These are phyloP conservation scores for Eucidaris tribuloides DNA, from an alignment of 35 echinoderm and acorn worm species.

Conservation along the genomic window DNA sequence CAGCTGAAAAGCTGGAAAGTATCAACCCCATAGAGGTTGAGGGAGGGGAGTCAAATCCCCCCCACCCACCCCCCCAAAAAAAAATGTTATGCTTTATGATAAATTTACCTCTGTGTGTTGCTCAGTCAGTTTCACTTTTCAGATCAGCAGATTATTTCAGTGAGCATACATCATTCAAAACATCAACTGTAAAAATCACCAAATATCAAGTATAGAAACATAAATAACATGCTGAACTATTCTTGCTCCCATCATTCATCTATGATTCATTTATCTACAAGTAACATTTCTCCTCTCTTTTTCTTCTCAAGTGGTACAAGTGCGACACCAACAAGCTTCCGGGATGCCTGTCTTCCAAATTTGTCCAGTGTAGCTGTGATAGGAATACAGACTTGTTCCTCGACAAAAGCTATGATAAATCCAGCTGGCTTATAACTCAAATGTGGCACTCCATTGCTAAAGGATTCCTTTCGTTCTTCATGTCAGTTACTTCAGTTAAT, in stretches of 20 bases:
- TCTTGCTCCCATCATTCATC: not conserved
- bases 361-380: constrained; percentile 63
- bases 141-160: not conserved
- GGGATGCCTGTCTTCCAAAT: constrained; percentile 32
- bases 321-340: constrained; percentile 60
- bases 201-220: not conserved
- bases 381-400: constrained; percentile 61
- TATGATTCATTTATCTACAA: not conserved
- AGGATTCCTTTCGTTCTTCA: constrained; percentile 50
- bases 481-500: constrained; percentile 84
- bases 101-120: no score
- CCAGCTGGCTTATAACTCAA: constrained; percentile 86
- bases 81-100: no score
- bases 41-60: no score
- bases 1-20: no score
- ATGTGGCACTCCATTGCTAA: constrained; percentile 72
- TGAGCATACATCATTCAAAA: not conserved
- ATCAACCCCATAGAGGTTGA: no score
- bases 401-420: constrained; percentile 73
- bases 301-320: constrained; percentile 81
- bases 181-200: not conserved
- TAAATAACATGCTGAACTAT: not conserved
- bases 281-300: not conserved
- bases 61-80: no score
- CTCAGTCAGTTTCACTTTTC: not conserved